Percentiles rank a stretch among this genome's conserved stretches.
Conservation (phyloP, 2,888 invertebrate genomes). For the Camponotus fellah region DNA sequence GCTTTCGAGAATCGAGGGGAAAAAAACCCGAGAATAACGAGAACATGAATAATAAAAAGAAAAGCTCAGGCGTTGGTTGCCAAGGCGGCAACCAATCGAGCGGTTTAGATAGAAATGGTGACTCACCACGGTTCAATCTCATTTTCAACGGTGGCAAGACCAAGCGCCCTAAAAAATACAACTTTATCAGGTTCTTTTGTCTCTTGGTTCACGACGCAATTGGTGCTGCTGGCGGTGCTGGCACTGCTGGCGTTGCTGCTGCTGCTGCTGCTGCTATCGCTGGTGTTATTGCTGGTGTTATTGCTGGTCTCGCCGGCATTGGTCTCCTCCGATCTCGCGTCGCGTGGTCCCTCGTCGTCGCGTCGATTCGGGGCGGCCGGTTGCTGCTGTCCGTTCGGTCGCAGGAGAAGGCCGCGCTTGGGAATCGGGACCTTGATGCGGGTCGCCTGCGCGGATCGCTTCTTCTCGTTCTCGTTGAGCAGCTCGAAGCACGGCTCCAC, state of each 20-base stretch:
- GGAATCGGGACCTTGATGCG: conserved; percentile 79
- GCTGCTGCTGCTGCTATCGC: conserved; percentile 49
- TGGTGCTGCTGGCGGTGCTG: conserved; percentile 54
- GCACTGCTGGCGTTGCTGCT: neutral
- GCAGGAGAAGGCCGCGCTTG: conserved; percentile 76
- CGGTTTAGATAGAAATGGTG: conserved; percentile 3
- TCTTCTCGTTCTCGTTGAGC: conserved; percentile 82
- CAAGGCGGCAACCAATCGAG: too few species aligned
- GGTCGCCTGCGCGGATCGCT: conserved; percentile 74
- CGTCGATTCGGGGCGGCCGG: conserved; percentile 44
- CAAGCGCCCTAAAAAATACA: conserved; percentile 84
- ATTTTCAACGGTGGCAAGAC: conserved; percentile 81
- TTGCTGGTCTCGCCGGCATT: conserved; percentile 48
- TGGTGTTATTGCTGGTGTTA: conserved; percentile 52
- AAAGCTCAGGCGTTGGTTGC: too few species aligned
- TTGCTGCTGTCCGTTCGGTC: conserved; percentile 68
- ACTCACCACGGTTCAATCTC: conserved; percentile 79
- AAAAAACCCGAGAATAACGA: too few species aligned
- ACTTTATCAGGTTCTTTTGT: neutral
- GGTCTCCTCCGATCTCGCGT: neutral
- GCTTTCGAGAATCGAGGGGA: too few species aligned
- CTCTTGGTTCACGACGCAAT: conserved; percentile 18
- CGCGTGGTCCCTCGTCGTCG: neutral
- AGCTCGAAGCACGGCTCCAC: conserved; percentile 85
- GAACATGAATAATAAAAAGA: too few species aligned